Evolutionary conservation across 2,113 vertebrate species (phyloP), one percentile per base, ranked within the genome.

Genomic region (Myiozetetes cayanensis): DNA sequence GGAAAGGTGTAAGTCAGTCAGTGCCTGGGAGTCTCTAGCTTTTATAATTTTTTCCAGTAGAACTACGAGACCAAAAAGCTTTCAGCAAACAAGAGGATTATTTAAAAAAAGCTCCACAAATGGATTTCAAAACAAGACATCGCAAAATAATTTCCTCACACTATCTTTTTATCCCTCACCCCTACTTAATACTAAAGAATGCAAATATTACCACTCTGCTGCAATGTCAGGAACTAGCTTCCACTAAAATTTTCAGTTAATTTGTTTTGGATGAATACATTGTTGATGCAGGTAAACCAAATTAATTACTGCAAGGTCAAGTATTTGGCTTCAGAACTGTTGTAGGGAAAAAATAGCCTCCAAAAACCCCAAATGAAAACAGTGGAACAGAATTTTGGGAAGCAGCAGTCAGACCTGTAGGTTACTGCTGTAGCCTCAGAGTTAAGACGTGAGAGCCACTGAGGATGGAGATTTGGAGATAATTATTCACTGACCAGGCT

Each of bases 321-420:
- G 6, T 58, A 33, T 75, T 90, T 85, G 74, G 6, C 9, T 89
- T 79, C 13, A 41, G 14, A 85, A 68, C 1, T 15, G 7, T 8
- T 56, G 13, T 3, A 65, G 8, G 30, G 10, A 30, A 77, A 66
- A 24, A 56, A 77, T 33, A 58, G 10, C 0, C 2, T 5, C 30
- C 5, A 11, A 72, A 77, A 23, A 23, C 1, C 9, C 4, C 76
- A 53, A 1, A 1, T 1, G 7, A 33, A 62, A 74, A 6, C 5
- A 76, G 12, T 3, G 31, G 10, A 68, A 61, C 4, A 52, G 31
- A 56, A 70, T 37, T 52, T 41, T 67, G 12, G 16, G 23, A 76
- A 82, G 9, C 12, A 85, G 33, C 5, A 65, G 1, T 74, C 44
- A 68, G 27, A 52, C 7, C 17, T 39, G 30, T 14, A 61, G 10